phyloP scores from a whole-genome alignment of 2,113 vertebrate species.

The Chloebia gouldiae region DNA sequence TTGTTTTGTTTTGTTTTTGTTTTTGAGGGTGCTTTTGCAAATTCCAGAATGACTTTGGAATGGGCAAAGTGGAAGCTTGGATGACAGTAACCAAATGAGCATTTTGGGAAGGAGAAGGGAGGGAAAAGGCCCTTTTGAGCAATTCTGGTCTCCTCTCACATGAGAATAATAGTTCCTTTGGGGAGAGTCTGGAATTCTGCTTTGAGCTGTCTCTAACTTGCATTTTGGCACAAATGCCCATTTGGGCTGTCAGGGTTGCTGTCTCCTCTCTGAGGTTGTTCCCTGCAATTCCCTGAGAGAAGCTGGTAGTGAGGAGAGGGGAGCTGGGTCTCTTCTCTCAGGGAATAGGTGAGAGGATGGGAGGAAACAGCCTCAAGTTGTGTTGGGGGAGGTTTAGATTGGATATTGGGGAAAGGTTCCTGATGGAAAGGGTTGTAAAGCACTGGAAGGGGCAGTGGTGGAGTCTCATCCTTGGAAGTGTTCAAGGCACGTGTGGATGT shows the following conservation, averaged over 20 bases:
- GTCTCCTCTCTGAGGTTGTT: not conserved
- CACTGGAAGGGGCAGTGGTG: not conserved
- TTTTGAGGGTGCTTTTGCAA: not conserved
- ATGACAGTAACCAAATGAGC: not conserved
- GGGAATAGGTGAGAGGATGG: not conserved
- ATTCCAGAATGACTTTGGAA: not conserved
- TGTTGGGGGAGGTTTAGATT: not conserved
- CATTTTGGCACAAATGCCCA: not conserved
- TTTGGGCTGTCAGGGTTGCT: not conserved
- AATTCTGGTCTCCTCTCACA: not conserved
- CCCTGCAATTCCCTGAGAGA: not conserved
- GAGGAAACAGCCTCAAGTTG: not conserved
- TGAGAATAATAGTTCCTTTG: not conserved
- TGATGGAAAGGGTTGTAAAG: not conserved
- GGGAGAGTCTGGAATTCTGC: not conserved
- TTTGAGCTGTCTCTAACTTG: not conserved
- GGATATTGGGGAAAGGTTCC: not conserved
- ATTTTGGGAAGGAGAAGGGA: not conserved
- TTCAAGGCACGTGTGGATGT: not conserved
- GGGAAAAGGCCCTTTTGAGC: not conserved
- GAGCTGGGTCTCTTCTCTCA: not conserved
- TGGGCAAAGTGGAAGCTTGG: not conserved
- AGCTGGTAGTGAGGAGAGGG: not conserved
- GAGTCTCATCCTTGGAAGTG: no score
- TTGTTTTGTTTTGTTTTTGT: no score